phyloP scores from a whole-genome alignment of 2,113 vertebrate genomes.

The Hyperopisus bebe region DNA sequence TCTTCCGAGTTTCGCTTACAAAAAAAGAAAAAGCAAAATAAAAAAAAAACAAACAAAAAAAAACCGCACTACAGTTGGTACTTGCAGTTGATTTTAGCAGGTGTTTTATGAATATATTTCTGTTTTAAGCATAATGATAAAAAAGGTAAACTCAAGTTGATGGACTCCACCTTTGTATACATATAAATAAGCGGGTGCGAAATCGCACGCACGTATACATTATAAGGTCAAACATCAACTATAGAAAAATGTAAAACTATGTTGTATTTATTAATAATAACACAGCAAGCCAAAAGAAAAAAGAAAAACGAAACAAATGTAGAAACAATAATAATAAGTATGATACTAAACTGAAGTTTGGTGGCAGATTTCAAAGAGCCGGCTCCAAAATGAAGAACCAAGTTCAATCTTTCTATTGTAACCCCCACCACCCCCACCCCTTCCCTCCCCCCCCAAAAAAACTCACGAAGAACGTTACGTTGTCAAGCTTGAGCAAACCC shows the following conservation, averaged over 20 bases:
- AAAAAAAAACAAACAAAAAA: constrained; percentile 31
- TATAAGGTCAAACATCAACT: constrained; percentile 68
- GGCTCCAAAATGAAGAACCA: constrained; percentile 63
- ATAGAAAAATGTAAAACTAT: constrained; percentile 64
- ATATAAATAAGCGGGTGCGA: constrained; percentile 49
- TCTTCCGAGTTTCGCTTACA: constrained; percentile 77
- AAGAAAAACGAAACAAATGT: constrained; percentile 53
- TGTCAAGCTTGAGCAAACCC: constrained; percentile 23
- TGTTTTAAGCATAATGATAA: constrained; percentile 67
- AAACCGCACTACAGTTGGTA: constrained; percentile 61
- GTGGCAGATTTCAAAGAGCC: constrained; percentile 67
- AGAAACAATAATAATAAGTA: constrained; percentile 39
- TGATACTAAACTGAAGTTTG: constrained; percentile 54
- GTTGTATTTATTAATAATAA: constrained; percentile 49
- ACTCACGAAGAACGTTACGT: constrained; percentile 27
- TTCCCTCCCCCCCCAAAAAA: constrained; percentile 26
- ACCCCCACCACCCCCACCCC: constrained; percentile 39
- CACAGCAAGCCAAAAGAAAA: constrained; percentile 76
- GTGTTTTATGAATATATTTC: constrained; percentile 65
- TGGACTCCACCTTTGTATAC: constrained; percentile 67
- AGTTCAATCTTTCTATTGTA: constrained; percentile 47
- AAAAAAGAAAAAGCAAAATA: constrained; percentile 35
- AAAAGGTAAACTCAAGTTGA: constrained; percentile 54
- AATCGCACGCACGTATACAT: constrained; percentile 57
- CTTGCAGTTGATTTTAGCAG: constrained; percentile 74